phyloP scores from a whole-genome alignment of 2,113 vertebrate species.

The Lates calcarifer region DNA sequence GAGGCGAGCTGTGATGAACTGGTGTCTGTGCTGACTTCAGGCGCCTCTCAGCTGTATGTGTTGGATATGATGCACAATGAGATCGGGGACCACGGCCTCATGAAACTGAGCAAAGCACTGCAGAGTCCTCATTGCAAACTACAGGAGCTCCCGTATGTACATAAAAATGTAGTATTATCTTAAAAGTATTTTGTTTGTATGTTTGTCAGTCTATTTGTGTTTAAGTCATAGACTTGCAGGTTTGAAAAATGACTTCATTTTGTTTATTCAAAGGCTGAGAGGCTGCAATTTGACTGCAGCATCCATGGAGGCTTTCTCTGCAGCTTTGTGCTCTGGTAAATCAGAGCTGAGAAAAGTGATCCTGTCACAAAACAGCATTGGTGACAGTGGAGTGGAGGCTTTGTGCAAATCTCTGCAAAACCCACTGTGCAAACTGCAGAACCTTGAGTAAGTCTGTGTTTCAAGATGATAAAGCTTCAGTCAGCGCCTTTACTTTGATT shows the following conservation, averaged over 20 bases:
- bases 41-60: conserved; percentile 62
- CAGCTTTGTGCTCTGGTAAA: conserved; percentile 61
- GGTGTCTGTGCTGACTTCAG: conserved; percentile 61
- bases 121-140: conserved; percentile 71
- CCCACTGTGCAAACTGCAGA: conserved; percentile 67
- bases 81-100: conserved; percentile 72
- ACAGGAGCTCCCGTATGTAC: conserved; percentile 74
- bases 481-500: no score
- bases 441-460: conserved; percentile 63
- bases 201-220: background rate
- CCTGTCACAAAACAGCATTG: conserved; percentile 49
- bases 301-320: conserved; percentile 71
- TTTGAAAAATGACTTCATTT: background rate
- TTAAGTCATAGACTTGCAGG: background rate
- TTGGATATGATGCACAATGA: conserved; percentile 65
- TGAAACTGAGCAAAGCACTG: conserved; percentile 69
- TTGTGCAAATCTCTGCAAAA: conserved; percentile 68
- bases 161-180: background rate
- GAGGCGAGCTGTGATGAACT: conserved; percentile 66
- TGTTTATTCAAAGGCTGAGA: conserved; percentile 49
- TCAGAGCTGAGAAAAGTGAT: conserved; percentile 68
- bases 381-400: conserved; percentile 57
- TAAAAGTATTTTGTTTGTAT: background rate
- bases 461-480: background rate
- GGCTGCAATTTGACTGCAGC: conserved; percentile 35